These are phyloP conservation scores for Gymnoscopelus microlampas DNA, from an alignment of 2,797 vertebrate species.

Conservation along the genomic window DNA sequence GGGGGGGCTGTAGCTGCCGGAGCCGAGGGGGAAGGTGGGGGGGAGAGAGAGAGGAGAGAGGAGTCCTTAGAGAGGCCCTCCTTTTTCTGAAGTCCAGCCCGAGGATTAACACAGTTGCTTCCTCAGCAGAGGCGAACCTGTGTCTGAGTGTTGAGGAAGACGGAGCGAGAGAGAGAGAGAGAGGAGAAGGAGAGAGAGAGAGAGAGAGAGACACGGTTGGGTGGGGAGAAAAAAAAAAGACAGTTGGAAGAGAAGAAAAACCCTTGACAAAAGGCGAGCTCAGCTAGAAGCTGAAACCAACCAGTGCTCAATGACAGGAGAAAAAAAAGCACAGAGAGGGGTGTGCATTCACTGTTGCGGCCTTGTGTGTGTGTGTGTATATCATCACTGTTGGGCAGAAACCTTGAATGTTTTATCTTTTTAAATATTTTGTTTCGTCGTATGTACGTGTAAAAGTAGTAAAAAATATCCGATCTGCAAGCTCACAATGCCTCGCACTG, in stretches of 20 bases:
- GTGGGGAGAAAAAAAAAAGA: neutral
- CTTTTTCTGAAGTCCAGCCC: constrained; percentile 81
- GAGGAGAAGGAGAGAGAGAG: constrained; percentile 16
- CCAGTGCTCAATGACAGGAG: constrained; percentile 48
- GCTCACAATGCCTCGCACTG: no score
- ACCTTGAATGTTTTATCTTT: no score
- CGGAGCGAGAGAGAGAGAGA: constrained; percentile 40
- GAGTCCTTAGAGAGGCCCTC: constrained; percentile 74
- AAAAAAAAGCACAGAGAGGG: neutral
- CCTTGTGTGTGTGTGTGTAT: neutral
- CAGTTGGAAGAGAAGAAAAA: constrained; percentile 35
- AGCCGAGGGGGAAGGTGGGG: constrained; percentile 40
- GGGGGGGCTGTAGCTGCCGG: constrained; percentile 59
- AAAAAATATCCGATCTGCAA: no score
- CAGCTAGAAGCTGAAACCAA: constrained; percentile 51
- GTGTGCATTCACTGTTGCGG: neutral
- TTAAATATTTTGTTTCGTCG: no score
- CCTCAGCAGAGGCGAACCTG: constrained; percentile 80
- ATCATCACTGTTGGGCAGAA: no score
- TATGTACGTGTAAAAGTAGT: no score
- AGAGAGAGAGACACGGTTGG: neutral
- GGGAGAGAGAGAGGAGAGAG: constrained; percentile 39
- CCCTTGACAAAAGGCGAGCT: constrained; percentile 50
- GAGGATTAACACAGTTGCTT: constrained; percentile 80
- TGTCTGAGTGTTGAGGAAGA: constrained; percentile 70